Percentiles rank a stretch among this genome's conserved stretches.
These are phyloP conservation scores for Amblyjoppa proteus DNA, from an alignment of 2,888 invertebrate genomes.

Conservation along the genomic window DNA sequence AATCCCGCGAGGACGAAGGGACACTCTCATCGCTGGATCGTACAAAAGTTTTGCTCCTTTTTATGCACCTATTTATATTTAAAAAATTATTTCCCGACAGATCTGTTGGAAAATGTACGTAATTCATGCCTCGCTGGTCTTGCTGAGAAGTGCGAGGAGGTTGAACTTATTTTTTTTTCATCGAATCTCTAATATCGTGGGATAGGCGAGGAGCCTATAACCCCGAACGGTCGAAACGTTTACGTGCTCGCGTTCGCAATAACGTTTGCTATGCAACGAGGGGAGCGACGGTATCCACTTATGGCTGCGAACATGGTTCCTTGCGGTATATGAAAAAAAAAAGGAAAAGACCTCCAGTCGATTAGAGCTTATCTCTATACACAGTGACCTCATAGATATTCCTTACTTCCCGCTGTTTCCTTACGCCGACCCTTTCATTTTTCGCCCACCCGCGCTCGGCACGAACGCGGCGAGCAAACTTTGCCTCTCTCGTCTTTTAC, in stretches of 20 bases:
- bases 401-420: conserved; percentile 9
- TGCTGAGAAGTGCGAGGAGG: neutral
- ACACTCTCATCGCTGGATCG: neutral
- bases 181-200: conserved; percentile 21
- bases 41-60: neutral
- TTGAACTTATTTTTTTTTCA: neutral
- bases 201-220: neutral
- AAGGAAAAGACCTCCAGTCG: conserved; percentile 3
- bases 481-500: neutral
- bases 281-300: conserved; percentile 16
- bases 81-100: neutral
- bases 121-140: neutral
- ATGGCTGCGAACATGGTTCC: neutral
- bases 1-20: conserved; percentile 27
- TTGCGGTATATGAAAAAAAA: neutral
- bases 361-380: conserved; percentile 20
- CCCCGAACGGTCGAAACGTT: conserved; percentile 25
- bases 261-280: conserved; percentile 24
- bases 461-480: neutral
- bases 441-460: neutral
- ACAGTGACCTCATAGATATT: neutral
- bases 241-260: conserved; percentile 14
- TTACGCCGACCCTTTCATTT: neutral
- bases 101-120: neutral
- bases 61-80: neutral